Evolutionary conservation across 2,888 invertebrate genomes (phyloP).

Genomic region (Drosophila lutescens): DNA sequence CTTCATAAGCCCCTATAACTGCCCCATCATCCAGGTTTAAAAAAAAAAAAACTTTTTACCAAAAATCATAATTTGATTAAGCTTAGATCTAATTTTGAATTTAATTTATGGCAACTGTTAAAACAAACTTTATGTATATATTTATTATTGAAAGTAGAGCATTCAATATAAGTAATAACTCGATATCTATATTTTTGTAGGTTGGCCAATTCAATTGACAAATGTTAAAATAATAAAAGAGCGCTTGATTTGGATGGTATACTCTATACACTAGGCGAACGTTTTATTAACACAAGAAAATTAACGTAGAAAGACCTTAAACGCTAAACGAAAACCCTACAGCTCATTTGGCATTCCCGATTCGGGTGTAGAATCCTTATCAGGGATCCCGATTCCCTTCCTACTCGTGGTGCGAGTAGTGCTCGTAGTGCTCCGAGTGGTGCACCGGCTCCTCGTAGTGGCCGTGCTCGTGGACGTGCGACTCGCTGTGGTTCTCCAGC

Average conservation of each 20-base stretch:
- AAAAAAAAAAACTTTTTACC: too few species aligned
- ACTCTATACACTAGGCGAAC: conserved; percentile 32
- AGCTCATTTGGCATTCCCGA: conserved; percentile 31
- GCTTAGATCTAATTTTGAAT: too few species aligned
- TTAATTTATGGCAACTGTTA: too few species aligned
- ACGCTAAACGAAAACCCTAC: conserved; percentile 18
- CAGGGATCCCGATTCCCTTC: too few species aligned
- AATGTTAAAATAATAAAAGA: not conserved
- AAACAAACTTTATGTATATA: too few species aligned
- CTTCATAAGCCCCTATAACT: too few species aligned
- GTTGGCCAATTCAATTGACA: not conserved
- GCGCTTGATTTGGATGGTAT: conserved; percentile 7
- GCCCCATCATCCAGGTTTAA: too few species aligned
- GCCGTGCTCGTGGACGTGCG: conserved; percentile 81
- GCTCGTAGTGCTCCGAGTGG: conserved; percentile 81
- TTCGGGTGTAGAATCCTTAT: not conserved
- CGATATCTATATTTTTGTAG: too few species aligned
- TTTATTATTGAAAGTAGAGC: too few species aligned
- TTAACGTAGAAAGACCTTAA: conserved; percentile 14
- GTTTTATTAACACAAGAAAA: conserved; percentile 34
- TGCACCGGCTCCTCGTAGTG: conserved; percentile 81
- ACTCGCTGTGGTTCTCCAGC: conserved; percentile 86
- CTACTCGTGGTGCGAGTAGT: conserved; percentile 79
- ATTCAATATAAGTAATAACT: too few species aligned
- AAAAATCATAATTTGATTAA: too few species aligned